phyloP scores from a whole-genome alignment of 2,888 invertebrate genomes.

The Leucophenga montana region DNA sequence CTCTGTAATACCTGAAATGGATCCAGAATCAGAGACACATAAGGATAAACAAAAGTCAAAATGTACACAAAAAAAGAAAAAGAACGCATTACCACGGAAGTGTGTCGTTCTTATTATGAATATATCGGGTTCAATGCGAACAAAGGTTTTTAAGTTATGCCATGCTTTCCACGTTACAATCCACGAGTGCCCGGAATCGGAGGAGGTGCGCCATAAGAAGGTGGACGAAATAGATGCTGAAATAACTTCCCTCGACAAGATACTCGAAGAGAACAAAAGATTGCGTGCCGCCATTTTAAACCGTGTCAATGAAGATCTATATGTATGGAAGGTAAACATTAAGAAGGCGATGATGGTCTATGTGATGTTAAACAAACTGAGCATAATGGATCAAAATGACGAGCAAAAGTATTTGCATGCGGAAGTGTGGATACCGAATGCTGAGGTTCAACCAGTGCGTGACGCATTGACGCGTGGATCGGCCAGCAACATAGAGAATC shows the following conservation, averaged over 20 bases:
- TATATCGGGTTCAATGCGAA: constrained; percentile 85
- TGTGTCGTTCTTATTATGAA: constrained; percentile 87
- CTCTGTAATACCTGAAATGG: constrained; percentile 85
- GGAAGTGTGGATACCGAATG: constrained; percentile 88
- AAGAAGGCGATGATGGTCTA: constrained; percentile 90
- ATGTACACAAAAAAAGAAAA: background rate
- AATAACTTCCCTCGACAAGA: constrained; percentile 82
- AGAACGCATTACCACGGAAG: constrained; percentile 74
- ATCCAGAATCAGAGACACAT: constrained; percentile 80
- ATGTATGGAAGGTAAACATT: constrained; percentile 84
- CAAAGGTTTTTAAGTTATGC: constrained; percentile 86
- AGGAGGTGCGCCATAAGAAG: constrained; percentile 82
- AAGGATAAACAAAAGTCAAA: background rate
- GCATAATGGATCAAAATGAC: constrained; percentile 81
- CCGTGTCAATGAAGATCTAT: constrained; percentile 47
- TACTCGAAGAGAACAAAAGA: constrained; percentile 83
- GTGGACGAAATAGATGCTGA: constrained; percentile 82
- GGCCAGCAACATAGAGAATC: constrained; percentile 79
- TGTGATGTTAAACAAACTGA: constrained; percentile 91
- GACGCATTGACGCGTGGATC: constrained; percentile 84
- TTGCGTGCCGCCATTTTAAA: constrained; percentile 82
- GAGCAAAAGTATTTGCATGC: constrained; percentile 87
- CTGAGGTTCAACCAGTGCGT: constrained; percentile 81
- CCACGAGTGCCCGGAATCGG: constrained; percentile 87
- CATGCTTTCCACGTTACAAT: constrained; percentile 87